Evolutionary conservation across 2,888 invertebrate genomes (phyloP).

Genomic region (Nymphalis polychloros): DNA sequence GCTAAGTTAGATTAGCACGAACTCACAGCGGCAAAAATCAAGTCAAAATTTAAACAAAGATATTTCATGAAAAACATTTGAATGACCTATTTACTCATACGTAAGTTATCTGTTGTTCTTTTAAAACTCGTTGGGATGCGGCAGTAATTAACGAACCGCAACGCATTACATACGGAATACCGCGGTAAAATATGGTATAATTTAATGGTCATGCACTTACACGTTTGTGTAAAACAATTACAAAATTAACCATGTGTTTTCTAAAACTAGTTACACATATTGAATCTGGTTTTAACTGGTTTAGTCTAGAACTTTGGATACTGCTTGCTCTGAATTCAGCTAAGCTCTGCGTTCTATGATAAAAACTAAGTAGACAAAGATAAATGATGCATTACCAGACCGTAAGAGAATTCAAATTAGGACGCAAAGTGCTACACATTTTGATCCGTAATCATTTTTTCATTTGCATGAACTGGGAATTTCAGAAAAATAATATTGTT

Average conservation of each 20-base stretch:
- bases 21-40: not conserved
- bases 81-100: slow-evolving; percentile 7
- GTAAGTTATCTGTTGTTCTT: slow-evolving; percentile 9
- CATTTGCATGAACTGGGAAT: no score
- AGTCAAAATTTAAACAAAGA: not conserved
- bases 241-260: no score
- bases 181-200: slow-evolving; percentile 10
- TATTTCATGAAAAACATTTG: slow-evolving; percentile 7
- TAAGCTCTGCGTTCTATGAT: no score
- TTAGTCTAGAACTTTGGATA: not conserved
- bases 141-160: slow-evolving; percentile 14
- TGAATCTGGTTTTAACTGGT: not conserved
- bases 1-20: not conserved
- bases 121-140: slow-evolving; percentile 2
- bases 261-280: not conserved
- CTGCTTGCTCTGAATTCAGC: no score
- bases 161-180: slow-evolving; percentile 1
- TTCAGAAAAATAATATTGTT: no score
- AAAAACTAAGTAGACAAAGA: no score
- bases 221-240: not conserved
- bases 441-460: no score
- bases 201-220: not conserved
- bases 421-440: no score
- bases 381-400: no score
- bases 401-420: no score